phyloP scores from a whole-genome alignment of 2,797 vertebrate genomes.

The Steatocranus sp. region DNA sequence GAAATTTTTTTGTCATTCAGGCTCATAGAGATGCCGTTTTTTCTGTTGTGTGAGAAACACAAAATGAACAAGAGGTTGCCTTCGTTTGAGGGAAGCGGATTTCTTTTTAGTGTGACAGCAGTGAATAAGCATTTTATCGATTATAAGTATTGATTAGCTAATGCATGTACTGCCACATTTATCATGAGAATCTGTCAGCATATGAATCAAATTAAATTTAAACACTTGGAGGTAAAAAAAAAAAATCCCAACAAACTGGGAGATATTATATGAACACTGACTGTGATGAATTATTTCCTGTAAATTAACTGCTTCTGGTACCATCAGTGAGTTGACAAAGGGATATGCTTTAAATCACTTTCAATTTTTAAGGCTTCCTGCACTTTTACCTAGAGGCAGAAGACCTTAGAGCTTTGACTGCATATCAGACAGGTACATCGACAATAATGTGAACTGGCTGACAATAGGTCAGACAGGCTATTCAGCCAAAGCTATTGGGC shows the following conservation, averaged over 20 bases:
- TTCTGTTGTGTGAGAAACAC: conserved; percentile 28
- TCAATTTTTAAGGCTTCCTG: conserved; percentile 2
- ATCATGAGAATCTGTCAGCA: conserved; percentile 6
- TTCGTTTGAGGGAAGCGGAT: neutral
- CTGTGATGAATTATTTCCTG: conserved; percentile 12
- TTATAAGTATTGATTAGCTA: conserved; percentile 41
- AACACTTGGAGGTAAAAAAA: neutral
- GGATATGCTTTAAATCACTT: conserved; percentile 41
- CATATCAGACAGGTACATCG: conserved; percentile 67
- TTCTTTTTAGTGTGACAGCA: neutral
- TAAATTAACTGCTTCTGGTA: conserved; percentile 31
- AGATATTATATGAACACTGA: conserved; percentile 3
- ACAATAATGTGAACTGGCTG: conserved; percentile 53
- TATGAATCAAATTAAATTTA: conserved; percentile 21
- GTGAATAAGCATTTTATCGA: conserved; percentile 4
- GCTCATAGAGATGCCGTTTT: conserved; percentile 16
- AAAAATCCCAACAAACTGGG: neutral
- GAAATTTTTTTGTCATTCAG: conserved; percentile 30
- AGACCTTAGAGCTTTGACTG: conserved; percentile 44
- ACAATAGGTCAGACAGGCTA: conserved; percentile 69
- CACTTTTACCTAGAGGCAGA: conserved; percentile 33
- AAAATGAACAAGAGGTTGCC: conserved; percentile 3
- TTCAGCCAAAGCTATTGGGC: conserved; percentile 61
- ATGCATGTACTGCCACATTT: neutral
- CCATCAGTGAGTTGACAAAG: conserved; percentile 23